phyloP scores from a whole-genome alignment of 2,888 invertebrate genomes.

The Cyclophora punctaria region DNA sequence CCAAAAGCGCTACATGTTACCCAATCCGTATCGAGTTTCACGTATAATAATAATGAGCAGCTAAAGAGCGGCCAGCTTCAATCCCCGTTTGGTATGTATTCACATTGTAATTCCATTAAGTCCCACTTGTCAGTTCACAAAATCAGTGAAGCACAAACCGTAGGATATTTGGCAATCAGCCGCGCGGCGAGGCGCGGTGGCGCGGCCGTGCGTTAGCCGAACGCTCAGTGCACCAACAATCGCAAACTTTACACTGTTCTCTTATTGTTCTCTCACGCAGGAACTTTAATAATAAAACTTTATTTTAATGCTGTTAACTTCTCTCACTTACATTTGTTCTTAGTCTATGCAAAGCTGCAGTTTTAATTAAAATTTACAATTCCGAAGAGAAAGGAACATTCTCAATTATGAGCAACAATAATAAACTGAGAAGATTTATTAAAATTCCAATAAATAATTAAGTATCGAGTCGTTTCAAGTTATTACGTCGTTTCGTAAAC shows the following conservation, averaged over 20 bases:
- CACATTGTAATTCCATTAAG: background rate
- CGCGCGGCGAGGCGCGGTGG: background rate
- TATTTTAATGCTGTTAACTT: constrained; percentile 40
- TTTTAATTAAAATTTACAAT: constrained; percentile 35
- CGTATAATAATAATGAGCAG: background rate
- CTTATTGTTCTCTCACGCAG: constrained; percentile 40
- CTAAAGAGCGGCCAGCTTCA: background rate
- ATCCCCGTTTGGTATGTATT: no score
- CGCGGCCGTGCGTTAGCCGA: constrained; percentile 23
- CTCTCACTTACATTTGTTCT: constrained; percentile 34
- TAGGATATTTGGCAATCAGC: constrained; percentile 37
- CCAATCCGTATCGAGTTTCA: background rate
- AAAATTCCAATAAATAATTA: constrained; percentile 4
- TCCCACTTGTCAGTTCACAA: constrained; percentile 5
- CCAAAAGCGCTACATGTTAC: no score
- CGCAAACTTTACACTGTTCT: constrained; percentile 42
- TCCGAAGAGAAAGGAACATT: constrained; percentile 7
- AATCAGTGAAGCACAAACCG: constrained; percentile 21
- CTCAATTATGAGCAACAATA: background rate
- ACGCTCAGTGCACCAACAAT: constrained; percentile 29
- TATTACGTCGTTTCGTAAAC: constrained; percentile 11
- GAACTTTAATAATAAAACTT: constrained; percentile 51
- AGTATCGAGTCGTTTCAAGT: constrained; percentile 5
- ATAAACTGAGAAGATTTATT: constrained; percentile 5
- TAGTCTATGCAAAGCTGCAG: constrained; percentile 27